Percentiles rank a stretch among this genome's conserved stretches.
Conservation (phyloP, 2,797 vertebrate species). For the Lepus oiostolus region DNA sequence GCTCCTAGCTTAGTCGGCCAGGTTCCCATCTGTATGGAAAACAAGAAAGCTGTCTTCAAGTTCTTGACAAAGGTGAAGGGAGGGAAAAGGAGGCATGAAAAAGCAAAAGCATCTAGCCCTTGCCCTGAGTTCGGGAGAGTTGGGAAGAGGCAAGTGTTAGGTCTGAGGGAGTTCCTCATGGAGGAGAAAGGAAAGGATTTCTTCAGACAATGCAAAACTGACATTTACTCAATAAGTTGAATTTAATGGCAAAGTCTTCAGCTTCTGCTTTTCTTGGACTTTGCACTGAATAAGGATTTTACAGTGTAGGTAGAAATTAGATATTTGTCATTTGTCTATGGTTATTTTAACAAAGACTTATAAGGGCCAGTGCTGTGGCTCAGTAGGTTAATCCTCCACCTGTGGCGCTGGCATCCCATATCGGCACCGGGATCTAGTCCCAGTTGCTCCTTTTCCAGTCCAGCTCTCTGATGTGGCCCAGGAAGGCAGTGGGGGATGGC, state of each 20-base stretch:
- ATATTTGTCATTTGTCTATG: neutral
- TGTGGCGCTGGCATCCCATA: too few species aligned
- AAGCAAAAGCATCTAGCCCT: too few species aligned
- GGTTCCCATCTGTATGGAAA: neutral
- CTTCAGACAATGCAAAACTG: neutral
- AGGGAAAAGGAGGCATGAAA: neutral
- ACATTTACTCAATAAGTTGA: neutral
- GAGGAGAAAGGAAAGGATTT: neutral
- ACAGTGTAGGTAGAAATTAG: slow-evolving; percentile 2
- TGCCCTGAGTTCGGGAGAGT: neutral
- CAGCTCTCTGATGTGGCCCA: too few species aligned
- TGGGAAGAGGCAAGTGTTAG: neutral
- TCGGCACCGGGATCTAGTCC: too few species aligned
- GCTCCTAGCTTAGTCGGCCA: too few species aligned
- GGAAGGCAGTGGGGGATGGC: too few species aligned
- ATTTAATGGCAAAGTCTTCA: neutral
- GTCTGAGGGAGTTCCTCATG: neutral
- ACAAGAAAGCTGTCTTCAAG: neutral
- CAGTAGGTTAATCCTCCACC: too few species aligned
- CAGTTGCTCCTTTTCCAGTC: too few species aligned
- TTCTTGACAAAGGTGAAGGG: neutral
- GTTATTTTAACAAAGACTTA: neutral
- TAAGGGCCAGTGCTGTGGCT: too few species aligned
- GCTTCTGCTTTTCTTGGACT: neutral
- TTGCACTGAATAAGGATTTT: neutral